These are phyloP conservation scores for Styela plicata DNA, from an alignment of 23 tunicate species.

Conservation along the genomic window DNA sequence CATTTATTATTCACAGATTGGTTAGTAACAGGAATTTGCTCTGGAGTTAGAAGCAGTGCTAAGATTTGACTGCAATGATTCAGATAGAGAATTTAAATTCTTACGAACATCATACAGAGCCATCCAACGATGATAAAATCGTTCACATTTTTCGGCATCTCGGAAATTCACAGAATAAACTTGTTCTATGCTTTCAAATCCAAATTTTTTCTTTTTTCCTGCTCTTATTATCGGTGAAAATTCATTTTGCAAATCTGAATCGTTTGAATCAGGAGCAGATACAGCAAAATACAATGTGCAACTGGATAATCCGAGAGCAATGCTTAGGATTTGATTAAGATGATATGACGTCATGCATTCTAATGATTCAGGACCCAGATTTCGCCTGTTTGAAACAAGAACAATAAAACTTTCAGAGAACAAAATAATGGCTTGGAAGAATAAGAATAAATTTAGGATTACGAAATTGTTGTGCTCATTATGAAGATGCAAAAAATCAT, in stretches of 20 bases:
- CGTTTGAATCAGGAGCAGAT: neutral
- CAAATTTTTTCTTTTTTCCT: constrained; percentile 19
- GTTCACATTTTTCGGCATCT: constrained; percentile 8
- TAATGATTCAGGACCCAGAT: neutral
- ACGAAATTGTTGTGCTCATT: no score
- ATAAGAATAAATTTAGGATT: no score
- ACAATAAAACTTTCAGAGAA: no score
- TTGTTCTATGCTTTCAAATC: neutral
- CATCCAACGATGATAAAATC: constrained; percentile 4
- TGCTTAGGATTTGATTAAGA: neutral
- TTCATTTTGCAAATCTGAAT: neutral
- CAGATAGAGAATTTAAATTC: neutral
- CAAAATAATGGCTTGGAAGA: no score
- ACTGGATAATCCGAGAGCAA: neutral
- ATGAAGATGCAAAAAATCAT: no score
- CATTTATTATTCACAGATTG: neutral
- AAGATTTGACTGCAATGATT: neutral
- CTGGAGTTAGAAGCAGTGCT: neutral
- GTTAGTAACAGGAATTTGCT: neutral
- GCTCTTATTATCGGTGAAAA: neutral
- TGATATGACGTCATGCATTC: neutral
- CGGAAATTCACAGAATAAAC: neutral
- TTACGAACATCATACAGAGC: neutral
- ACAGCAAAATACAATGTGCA: neutral
- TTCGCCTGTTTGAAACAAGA: neutral